Percentiles rank a stretch among this genome's conserved stretches.
phyloP scores from a whole-genome alignment of 2,797 vertebrate genomes.

The Falco biarmicus region DNA sequence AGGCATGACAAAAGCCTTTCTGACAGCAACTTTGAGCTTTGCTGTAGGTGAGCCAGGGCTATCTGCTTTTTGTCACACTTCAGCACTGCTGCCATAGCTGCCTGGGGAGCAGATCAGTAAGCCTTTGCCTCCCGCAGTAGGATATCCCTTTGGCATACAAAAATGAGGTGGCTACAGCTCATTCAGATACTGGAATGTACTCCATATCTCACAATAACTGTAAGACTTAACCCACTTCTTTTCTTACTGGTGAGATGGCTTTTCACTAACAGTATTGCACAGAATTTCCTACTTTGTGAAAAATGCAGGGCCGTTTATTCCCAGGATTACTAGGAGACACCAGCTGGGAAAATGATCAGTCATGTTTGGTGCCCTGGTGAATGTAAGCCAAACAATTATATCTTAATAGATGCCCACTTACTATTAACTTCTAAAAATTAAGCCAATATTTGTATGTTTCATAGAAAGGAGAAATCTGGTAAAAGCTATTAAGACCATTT shows the following conservation, averaged over 20 bases:
- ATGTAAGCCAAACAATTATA: neutral
- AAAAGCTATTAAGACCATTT: neutral
- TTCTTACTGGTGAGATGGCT: neutral
- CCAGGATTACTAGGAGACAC: neutral
- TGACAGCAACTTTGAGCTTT: neutral
- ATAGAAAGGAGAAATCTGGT: neutral
- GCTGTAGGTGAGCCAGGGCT: neutral
- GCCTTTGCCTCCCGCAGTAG: neutral
- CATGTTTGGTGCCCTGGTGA: neutral
- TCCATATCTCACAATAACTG: neutral
- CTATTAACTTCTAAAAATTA: neutral
- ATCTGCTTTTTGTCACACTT: neutral
- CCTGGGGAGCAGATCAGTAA: neutral
- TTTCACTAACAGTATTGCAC: neutral
- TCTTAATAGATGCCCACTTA: neutral
- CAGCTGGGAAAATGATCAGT: neutral
- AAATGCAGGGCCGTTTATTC: neutral
- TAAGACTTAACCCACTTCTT: neutral
- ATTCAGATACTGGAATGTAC: neutral
- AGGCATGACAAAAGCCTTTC: neutral
- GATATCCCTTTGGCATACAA: neutral
- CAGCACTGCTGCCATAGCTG: neutral
- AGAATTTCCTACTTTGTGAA: neutral
- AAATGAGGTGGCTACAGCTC: neutral
- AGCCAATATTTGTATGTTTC: neutral